Evolutionary conservation across 2,797 vertebrate genomes (phyloP), one percentile per base, ranked within the genome.

Genomic region (Numenius phaeopus): DNA sequence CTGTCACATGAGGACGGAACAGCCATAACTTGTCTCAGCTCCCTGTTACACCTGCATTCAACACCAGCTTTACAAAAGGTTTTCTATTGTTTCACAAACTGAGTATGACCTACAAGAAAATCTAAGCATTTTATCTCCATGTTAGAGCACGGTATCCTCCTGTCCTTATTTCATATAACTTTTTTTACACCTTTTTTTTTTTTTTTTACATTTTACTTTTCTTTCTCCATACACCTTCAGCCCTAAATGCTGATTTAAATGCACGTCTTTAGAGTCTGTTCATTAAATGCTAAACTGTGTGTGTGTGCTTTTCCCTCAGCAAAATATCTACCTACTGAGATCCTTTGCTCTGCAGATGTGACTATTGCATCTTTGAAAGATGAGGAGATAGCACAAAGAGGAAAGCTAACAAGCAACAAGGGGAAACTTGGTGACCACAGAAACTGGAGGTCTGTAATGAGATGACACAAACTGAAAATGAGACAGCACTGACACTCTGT

Each of bases 391-490:
- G 64, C 39, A 27, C 42, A 39, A 75, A 65, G 23, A 64, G 49
- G 19, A 94, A 91, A 94, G 40, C n/a, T 90, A 94, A 80, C 32
- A 70, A 89, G 50, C 24, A 95, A 24, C 2, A 26, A 54, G 14
- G 29, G 44, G 26, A 70, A 87, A 72, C 26, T 49, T 8, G 1
- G 66, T 50, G 47, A 55, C 86, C 46, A 50, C 39, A 82, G 71
- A 90, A 90, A 72, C 34, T 34, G 55, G 42, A 78, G 4, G 5
- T 42, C 26, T 76, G 47, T 82, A 73, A 95, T 46, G 59, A 91
- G 73, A 83, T 71, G 70, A 83, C 65, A 89, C 76, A 67, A 77
- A 78, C 42, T 52, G 78, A 90, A 94, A 95, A 87, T 37, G n/a
- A 94, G 39, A 40, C n/a, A 76, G 32, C 50, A 73, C 19, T 82